phyloP scores from a whole-genome alignment of 2,888 invertebrate species.

The Stenichneumon culpator region DNA sequence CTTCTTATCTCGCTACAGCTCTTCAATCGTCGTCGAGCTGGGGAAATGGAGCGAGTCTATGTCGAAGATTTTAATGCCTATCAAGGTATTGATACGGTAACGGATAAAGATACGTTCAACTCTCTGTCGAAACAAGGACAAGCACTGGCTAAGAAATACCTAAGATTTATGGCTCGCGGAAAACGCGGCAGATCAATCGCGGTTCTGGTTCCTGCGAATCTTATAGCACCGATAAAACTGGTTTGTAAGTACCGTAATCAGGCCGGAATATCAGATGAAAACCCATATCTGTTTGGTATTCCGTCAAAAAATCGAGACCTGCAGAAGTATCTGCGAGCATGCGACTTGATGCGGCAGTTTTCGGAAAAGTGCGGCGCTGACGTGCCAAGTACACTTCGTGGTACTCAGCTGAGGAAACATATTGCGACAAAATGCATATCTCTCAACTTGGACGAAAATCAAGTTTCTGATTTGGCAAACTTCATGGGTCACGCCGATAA shows the following conservation, averaged over 20 bases:
- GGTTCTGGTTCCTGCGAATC: conserved; percentile 60
- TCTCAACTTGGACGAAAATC: conserved; percentile 59
- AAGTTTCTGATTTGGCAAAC: conserved; percentile 70
- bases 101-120: conserved; percentile 54
- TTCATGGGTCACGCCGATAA: conserved; percentile 74
- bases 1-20: conserved; percentile 47
- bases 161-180: conserved; percentile 70
- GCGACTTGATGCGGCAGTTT: conserved; percentile 67
- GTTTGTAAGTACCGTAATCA: conserved; percentile 27
- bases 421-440: conserved; percentile 63
- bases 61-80: conserved; percentile 49
- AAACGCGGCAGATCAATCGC: conserved; percentile 69
- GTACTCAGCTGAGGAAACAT: conserved; percentile 70
- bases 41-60: conserved; percentile 56
- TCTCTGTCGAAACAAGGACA: conserved; percentile 7
- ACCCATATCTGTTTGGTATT: conserved; percentile 46
- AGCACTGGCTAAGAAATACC: conserved; percentile 48
- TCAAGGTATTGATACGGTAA: conserved; percentile 36
- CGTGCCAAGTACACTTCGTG: conserved; percentile 64
- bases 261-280: conserved; percentile 25
- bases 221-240: conserved; percentile 36
- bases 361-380: conserved; percentile 69
- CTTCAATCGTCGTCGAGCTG: conserved; percentile 62
- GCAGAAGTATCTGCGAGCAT: conserved; percentile 64
- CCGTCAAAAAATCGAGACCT: conserved; percentile 21